These are phyloP conservation scores for Platygyra sinensis DNA, from an alignment of 64 coral and sea anemone species.

Conservation along the genomic window DNA sequence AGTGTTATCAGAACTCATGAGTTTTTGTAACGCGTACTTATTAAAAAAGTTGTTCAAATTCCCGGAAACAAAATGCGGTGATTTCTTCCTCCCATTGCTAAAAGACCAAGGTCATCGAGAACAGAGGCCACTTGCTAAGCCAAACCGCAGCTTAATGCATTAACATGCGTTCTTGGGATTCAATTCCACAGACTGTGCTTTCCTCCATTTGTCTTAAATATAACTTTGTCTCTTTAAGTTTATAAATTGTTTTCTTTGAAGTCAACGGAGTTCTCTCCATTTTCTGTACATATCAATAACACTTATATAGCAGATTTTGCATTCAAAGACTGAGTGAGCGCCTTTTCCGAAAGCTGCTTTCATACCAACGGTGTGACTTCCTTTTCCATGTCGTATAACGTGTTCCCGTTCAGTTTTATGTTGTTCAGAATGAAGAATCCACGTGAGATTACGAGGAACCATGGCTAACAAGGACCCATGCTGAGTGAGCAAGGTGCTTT, in stretches of 20 bases:
- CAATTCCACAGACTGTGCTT: neutral
- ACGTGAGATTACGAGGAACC: neutral
- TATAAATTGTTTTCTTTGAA: neutral
- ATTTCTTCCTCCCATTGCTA: neutral
- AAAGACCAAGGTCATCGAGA: neutral
- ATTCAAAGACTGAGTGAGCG: neutral
- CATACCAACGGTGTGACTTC: neutral
- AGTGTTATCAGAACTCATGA: neutral
- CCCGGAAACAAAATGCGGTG: neutral
- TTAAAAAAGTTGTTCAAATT: neutral
- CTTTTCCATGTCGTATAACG: neutral
- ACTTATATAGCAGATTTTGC: neutral
- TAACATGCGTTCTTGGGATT: neutral
- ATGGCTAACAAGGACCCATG: neutral
- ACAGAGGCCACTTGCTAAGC: neutral
- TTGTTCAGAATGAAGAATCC: neutral
- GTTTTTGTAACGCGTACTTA: neutral
- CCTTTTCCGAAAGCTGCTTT: neutral
- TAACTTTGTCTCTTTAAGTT: conserved; percentile 16
- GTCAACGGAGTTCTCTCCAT: neutral
- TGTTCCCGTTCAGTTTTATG: neutral
- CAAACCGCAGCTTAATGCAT: conserved; percentile 20
- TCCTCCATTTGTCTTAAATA: conserved; percentile 22
- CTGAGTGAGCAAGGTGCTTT: neutral
- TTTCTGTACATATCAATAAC: conserved; percentile 14